phyloP scores from a whole-genome alignment of 2,797 vertebrate genomes.

The Hozukius guyotensis region DNA sequence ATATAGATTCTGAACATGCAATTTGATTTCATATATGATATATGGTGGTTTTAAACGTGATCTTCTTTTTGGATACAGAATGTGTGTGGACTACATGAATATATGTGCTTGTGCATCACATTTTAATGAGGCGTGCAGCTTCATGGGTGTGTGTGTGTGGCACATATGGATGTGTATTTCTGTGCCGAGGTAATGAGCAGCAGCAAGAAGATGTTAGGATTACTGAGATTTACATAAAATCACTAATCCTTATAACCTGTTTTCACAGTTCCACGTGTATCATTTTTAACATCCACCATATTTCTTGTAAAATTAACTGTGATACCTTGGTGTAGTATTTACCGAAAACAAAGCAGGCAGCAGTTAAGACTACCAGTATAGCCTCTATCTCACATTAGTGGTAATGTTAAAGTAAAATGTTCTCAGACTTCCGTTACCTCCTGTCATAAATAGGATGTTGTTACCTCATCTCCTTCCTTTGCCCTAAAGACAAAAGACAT shows the following conservation, averaged over 20 bases:
- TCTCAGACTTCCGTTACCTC: background rate
- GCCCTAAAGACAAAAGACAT: background rate
- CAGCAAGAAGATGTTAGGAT: background rate
- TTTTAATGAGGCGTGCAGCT: conserved; percentile 7
- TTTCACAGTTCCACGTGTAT: background rate
- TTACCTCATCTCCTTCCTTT: background rate
- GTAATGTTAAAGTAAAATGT: background rate
- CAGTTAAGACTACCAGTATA: background rate
- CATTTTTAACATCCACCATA: background rate
- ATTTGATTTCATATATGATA: background rate
- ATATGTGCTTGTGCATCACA: conserved; percentile 1
- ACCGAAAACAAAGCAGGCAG: background rate
- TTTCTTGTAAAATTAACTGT: background rate
- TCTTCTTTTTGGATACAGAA: background rate
- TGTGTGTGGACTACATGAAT: background rate
- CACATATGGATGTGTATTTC: background rate
- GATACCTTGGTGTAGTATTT: background rate
- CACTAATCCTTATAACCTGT: background rate
- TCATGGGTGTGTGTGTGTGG: background rate
- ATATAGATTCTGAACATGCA: background rate
- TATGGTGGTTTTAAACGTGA: background rate
- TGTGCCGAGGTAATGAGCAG: conserved; percentile 6
- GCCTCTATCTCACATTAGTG: background rate
- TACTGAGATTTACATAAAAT: conserved; percentile 2
- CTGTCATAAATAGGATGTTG: conserved; percentile 7